phyloP scores from a whole-genome alignment of 2,797 vertebrate genomes.

The Peromyscus aztecus region DNA sequence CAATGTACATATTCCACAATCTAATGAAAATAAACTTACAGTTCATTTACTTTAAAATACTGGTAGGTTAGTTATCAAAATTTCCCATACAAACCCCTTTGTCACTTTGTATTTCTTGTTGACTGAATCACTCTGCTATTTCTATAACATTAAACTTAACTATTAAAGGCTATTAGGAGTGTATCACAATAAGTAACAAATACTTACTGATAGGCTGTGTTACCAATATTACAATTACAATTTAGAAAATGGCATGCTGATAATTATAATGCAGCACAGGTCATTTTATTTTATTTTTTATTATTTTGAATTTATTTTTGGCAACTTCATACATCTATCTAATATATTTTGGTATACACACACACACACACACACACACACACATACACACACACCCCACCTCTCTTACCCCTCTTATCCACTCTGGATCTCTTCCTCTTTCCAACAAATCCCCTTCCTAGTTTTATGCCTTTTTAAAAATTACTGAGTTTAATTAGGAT shows the following conservation, averaged over 20 bases:
- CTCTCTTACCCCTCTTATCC: no score
- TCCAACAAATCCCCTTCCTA: background rate
- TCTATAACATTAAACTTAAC: background rate
- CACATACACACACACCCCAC: background rate
- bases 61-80: constrained; percentile 30
- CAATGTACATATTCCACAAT: background rate
- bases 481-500: background rate
- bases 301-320: background rate
- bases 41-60: background rate
- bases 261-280: background rate
- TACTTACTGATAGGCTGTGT: background rate
- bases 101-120: background rate
- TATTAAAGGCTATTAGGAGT: background rate
- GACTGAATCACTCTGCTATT: background rate
- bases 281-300: background rate
- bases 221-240: background rate
- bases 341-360: background rate
- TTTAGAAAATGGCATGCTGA: background rate
- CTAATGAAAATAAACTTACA: constrained; percentile 30
- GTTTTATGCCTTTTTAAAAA: background rate
- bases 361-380: background rate
- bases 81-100: background rate
- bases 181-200: background rate
- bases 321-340: no score
- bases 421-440: background rate